Conservation (phyloP, 2,113 vertebrate species). For the Fregetta grallaria region DNA sequence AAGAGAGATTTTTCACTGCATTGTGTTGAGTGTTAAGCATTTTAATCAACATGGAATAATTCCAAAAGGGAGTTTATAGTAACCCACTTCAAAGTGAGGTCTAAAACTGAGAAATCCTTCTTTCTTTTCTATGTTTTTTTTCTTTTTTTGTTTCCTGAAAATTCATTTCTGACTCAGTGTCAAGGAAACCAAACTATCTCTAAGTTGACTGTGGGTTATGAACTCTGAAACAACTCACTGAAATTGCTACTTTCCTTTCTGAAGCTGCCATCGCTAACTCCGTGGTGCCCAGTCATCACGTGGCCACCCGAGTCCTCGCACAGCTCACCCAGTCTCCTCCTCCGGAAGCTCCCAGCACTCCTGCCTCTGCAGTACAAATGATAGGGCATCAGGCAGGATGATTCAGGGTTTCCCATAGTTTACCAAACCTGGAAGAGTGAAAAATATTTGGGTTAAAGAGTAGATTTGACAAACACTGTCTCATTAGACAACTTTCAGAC, state of each 20-base stretch:
- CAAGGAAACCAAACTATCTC: neutral
- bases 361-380: neutral
- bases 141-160: neutral
- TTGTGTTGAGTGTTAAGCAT: neutral
- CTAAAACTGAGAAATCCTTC: neutral
- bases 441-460: neutral
- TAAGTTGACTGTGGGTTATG: neutral
- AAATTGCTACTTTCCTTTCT: neutral
- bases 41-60: neutral
- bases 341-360: neutral
- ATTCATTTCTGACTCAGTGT: neutral
- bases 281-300: rapidly evolving
- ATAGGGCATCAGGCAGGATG: neutral
- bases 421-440: neutral
- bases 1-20: neutral
- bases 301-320: neutral
- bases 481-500: neutral
- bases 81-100: neutral
- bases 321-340: neutral
- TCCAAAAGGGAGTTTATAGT: neutral
- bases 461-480: neutral
- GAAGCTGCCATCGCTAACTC: neutral
- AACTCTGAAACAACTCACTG: neutral
- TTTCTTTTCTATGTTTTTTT: neutral
- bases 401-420: neutral